phyloP scores from a whole-genome alignment of 2,797 vertebrate genomes.

The Synaphobranchus kaupii region DNA sequence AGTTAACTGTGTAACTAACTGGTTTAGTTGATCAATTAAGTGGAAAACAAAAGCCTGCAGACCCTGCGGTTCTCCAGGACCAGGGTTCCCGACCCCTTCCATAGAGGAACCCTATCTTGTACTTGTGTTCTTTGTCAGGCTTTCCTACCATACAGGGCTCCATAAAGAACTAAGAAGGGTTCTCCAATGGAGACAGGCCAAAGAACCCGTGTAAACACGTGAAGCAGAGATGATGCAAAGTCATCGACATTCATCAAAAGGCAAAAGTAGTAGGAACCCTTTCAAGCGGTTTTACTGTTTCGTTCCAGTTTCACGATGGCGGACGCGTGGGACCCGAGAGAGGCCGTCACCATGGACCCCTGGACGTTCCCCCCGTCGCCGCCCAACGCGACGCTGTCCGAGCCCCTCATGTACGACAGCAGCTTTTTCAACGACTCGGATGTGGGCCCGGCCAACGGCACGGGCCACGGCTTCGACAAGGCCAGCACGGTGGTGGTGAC shows the following conservation, averaged over 20 bases:
- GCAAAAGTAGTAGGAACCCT: neutral
- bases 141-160: no score
- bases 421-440: constrained; percentile 65
- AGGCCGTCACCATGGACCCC: constrained; percentile 57
- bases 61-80: no score
- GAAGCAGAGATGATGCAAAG: neutral
- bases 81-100: no score
- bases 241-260: no score
- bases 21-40: no score
- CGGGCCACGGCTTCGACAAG: constrained; percentile 74
- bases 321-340: constrained; percentile 18
- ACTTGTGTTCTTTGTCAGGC: no score
- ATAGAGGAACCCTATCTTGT: no score
- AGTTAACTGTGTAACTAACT: no score
- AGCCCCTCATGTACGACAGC: neutral
- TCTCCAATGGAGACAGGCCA: no score
- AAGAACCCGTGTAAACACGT: no score
- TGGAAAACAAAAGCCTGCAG: no score
- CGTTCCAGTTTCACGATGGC: constrained; percentile 27
- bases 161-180: no score
- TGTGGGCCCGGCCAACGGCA: constrained; percentile 52
- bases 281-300: constrained; percentile 52
- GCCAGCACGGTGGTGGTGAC: constrained; percentile 90
- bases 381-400: neutral
- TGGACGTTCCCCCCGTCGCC: constrained; percentile 54